Conservation (phyloP, 2,113 vertebrate species). For the Callospermophilus lateralis region DNA sequence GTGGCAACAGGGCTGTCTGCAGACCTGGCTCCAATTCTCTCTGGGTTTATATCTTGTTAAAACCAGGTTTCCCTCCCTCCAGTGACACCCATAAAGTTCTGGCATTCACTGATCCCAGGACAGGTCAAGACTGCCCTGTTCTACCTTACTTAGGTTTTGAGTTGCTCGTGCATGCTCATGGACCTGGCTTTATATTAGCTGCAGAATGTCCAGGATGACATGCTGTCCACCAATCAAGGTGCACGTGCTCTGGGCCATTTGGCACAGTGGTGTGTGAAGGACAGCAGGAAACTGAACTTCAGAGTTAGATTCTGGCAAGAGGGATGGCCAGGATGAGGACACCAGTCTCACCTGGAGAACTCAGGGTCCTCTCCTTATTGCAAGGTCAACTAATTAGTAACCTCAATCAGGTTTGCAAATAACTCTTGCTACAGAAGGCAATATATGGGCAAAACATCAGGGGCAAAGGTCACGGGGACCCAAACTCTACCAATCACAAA, state of each 20-base stretch:
- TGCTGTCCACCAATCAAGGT: background rate
- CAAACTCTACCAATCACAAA: background rate
- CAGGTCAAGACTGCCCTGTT: too few species aligned
- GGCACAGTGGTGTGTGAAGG: background rate
- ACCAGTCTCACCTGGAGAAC: too few species aligned
- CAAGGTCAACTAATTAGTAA: background rate
- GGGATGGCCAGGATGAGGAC: rapidly evolving
- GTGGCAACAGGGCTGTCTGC: background rate
- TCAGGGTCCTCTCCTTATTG: background rate
- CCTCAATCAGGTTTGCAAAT: background rate
- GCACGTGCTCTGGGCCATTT: rapidly evolving
- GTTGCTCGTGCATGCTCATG: background rate
- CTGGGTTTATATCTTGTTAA: too few species aligned
- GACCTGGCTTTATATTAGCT: rapidly evolving
- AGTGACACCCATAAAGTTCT: background rate
- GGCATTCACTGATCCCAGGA: background rate
- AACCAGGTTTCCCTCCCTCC: background rate
- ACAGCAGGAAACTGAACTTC: too few species aligned
- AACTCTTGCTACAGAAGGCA: background rate
- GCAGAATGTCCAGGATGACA: background rate
- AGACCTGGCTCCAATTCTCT: background rate
- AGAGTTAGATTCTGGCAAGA: background rate
- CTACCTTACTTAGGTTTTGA: background rate
- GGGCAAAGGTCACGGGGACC: background rate
- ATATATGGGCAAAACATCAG: rapidly evolving